Evolutionary conservation across 2,797 vertebrate species (phyloP), one percentile per base, ranked within the genome.

Genomic region (Selene dorsalis): DNA sequence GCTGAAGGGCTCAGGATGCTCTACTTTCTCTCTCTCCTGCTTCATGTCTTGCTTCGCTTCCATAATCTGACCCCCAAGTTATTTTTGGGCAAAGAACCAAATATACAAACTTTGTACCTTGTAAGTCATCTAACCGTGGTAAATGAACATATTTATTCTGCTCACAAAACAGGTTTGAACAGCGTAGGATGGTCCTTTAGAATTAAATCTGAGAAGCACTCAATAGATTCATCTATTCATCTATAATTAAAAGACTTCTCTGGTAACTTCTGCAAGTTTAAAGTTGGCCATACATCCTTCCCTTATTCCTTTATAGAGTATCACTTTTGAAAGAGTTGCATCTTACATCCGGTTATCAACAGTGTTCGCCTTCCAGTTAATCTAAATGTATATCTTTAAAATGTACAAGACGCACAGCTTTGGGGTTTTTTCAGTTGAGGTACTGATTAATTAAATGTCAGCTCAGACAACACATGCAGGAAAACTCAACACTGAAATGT

Each of bases 1-100:
- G 83, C 88, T 91, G 73, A 82, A 60, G 86, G 82, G 78, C 59
- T 41, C 10, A 76, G 68, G 73, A 82, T 82, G 86, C 73, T 88
- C 86, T 81, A 88, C 65, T 83, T 86, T 80, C 35, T 57, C 45
- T 26, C 26, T 80, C 48, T 39, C 26, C 75, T 55, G 66, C 69
- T 66, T 83, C 63, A 78, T 71, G 57, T 79, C 58, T 50, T 32
- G 66, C 53, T 58, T 64, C 35, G 50, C 48, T 76, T 77, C 76
- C 65, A 63, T 70, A 82, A 82, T 79, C 71, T 77, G 74, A 76
- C 50, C 67, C 65, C 13, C 30, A 4, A 80, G 63, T 75, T 56
- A 77, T 24, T 53, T 78, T 79, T 57, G 0, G 10, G 58, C 20
- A 43, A 55, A 69, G 22, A 76, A 45, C 28, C 56, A 66, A 17